Conservation (phyloP, 2,797 vertebrate species). For the Takifugu ocellatus region DNA sequence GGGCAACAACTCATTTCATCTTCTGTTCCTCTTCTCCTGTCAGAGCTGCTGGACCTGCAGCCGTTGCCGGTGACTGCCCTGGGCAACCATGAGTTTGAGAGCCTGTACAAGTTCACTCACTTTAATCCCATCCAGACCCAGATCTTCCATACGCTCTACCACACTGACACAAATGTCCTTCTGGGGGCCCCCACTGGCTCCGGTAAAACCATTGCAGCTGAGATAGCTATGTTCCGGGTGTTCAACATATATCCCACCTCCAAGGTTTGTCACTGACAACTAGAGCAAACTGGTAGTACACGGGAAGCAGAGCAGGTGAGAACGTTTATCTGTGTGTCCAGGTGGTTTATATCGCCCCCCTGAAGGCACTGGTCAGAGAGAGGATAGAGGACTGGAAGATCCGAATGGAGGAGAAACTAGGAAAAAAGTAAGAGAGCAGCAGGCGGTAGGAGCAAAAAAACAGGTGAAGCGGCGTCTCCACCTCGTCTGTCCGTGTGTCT, state of each 20-base stretch:
- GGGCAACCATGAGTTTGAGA: conserved; percentile 84
- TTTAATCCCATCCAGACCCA: conserved; percentile 98
- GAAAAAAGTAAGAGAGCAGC: conserved; percentile 83
- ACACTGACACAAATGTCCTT: conserved; percentile 93
- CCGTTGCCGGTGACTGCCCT: conserved; percentile 88
- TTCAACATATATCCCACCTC: conserved; percentile 90
- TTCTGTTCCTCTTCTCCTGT: background rate
- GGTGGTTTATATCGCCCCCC: conserved; percentile 96
- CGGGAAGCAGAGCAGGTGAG: background rate
- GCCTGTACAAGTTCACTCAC: conserved; percentile 95
- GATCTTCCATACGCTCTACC: conserved; percentile 96
- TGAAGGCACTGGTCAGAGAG: conserved; percentile 95
- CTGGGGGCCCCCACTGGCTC: conserved; percentile 97
- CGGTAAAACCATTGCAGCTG: conserved; percentile 96
- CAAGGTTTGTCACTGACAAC: conserved; percentile 76
- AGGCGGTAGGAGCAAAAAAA: too few species aligned
- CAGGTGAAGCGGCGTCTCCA: too few species aligned
- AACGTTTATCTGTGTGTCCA: conserved; percentile 38
- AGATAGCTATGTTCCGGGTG: conserved; percentile 95
- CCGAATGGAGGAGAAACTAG: conserved; percentile 92
- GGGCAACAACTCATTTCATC: background rate
- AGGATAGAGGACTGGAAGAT: conserved; percentile 97
- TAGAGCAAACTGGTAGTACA: background rate
- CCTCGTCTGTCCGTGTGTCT: background rate
- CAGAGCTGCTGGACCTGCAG: conserved; percentile 94